phyloP scores from a whole-genome alignment of 1,140 invertebrate genomes.

The Patella vulgata region DNA sequence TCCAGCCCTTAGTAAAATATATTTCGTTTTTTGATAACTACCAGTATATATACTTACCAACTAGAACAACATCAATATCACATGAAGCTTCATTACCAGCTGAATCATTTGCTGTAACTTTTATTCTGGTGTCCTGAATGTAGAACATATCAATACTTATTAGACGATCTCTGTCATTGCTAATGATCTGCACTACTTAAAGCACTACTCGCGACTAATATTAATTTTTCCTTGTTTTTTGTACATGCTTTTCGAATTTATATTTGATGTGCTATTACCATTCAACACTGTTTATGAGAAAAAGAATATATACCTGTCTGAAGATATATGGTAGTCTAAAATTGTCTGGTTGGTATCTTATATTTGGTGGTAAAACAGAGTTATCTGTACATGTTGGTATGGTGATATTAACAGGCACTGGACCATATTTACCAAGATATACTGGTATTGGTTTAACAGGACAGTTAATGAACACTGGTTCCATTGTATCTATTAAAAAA shows the following conservation, averaged over 20 bases:
- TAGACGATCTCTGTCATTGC: too few relatives aligned
- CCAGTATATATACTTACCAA: slow-evolving; percentile 27
- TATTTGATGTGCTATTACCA: too few relatives aligned
- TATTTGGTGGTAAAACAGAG: slow-evolving; percentile 23
- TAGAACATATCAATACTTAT: too few relatives aligned
- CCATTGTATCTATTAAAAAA: slow-evolving; percentile 24
- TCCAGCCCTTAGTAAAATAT: too few relatives aligned
- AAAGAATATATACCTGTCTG: too few relatives aligned
- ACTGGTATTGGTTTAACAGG: slow-evolving; percentile 18
- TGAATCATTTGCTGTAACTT: slow-evolving; percentile 25
- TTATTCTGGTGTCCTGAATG: too few relatives aligned
- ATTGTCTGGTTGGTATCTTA: slow-evolving; percentile 26
- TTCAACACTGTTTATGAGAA: too few relatives aligned
- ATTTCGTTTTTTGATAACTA: too few relatives aligned
- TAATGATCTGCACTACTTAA: too few relatives aligned
- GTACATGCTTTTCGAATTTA: too few relatives aligned
- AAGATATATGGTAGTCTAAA: slow-evolving; percentile 33
- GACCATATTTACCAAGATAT: slow-evolving; percentile 13
- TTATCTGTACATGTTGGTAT: slow-evolving; percentile 39
- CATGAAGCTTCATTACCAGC: slow-evolving; percentile 28
- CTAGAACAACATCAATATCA: slow-evolving; percentile 23
- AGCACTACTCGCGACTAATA: too few relatives aligned
- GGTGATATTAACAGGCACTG: slow-evolving; percentile 21
- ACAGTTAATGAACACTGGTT: slow-evolving; percentile 35
- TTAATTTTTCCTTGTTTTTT: too few relatives aligned